Evolutionary conservation across 2,797 vertebrate species (phyloP), one percentile per base, ranked within the genome.

Genomic region (Gallinago solitaria): DNA sequence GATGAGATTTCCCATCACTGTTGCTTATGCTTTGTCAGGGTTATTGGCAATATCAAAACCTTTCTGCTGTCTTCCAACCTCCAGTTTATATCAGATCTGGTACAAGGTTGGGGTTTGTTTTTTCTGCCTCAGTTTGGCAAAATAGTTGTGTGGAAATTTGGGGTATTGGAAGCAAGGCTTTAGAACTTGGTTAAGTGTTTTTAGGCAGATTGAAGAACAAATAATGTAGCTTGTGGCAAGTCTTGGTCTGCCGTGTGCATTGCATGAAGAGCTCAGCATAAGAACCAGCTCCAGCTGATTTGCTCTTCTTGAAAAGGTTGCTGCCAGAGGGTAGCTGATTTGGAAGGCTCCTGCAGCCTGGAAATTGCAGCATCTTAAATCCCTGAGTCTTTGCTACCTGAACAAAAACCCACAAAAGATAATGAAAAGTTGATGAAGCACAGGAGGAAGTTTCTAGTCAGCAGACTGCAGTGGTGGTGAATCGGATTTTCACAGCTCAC

Each of bases 371-470:
- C 69, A 35, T 82, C 83, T 69, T 65, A 86, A 91, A 83, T 68
- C 89, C 92, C 79, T 18, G 68, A 50, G 83, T 76, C 90, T 74
- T 71, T 74, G 50, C 33, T 90, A 67, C 65, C 77, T 90, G 37
- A 54, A 83, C 88, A 60, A 47, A 47, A 47, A 11, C 24, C 10
- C 74, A 45, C 35, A 7, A 9, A 64, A 79, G 91, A 53, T 92
- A 95, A 95, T 91, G 90, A 87, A 89, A 96, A 96, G 68, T 56
- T 92, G 87, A 93, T 95, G 87, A 64, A 96, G 90, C 89, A 69
- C 83, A 6, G 70, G 80, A 83, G 84, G 93, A 93, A 83, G 90
- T 63, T 91, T 73, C 57, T 61, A 80, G 96, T 86, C 70, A 86
- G 96, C 87, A 91, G 78, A 24, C 70, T 56, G 87, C 80, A 18